Conservation (phyloP, 2,113 vertebrate species). For the Clarias macrocephalus region DNA sequence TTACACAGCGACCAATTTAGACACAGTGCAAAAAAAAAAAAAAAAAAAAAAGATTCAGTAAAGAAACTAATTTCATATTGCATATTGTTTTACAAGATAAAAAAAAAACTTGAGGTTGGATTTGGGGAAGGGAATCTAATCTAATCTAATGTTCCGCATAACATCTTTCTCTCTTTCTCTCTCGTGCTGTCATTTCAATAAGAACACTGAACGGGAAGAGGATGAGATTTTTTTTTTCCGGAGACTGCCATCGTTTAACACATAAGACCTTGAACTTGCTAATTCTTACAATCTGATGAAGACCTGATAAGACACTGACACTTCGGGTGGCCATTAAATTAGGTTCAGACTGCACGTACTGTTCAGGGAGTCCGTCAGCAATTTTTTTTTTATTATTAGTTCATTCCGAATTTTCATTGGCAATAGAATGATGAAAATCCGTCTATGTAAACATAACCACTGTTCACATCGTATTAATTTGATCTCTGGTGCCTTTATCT, state of each 20-base stretch:
- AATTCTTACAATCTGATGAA: not conserved
- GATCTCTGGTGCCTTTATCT: not conserved
- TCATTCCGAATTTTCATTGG: not conserved
- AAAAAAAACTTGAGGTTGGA: not conserved
- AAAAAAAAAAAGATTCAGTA: not conserved
- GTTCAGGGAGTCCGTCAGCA: not conserved
- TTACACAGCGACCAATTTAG: not conserved
- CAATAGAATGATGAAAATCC: not conserved
- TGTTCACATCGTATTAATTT: not conserved
- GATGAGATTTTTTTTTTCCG: too few species aligned
- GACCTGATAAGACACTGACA: not conserved
- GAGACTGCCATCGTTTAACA: not conserved
- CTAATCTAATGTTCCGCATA: not conserved
- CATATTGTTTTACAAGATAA: not conserved
- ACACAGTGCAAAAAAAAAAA: not conserved
- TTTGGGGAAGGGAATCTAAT: constrained; percentile 2
- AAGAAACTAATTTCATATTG: not conserved
- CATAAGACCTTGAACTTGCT: not conserved
- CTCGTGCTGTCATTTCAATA: not conserved
- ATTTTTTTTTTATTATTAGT: not conserved
- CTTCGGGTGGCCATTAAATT: not conserved
- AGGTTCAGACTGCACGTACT: not conserved
- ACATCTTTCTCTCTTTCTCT: not conserved
- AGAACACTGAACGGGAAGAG: not conserved
- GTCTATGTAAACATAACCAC: not conserved